phyloP scores from a whole-genome alignment of 2,113 vertebrate species.

The Pycnonotus jocosus region DNA sequence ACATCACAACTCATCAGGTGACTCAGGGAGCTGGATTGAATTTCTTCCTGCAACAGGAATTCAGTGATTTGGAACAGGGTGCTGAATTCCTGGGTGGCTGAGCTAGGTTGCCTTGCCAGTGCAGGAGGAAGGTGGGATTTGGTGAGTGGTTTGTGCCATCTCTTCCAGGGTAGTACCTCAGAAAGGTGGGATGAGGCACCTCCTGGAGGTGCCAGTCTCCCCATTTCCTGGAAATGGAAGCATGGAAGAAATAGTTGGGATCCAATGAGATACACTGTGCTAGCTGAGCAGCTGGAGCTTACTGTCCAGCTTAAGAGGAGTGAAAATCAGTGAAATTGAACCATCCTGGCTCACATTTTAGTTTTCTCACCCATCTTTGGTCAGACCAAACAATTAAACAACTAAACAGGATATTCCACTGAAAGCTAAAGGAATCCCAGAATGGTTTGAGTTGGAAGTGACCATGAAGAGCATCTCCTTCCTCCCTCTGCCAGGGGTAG shows the following conservation, averaged over 20 bases:
- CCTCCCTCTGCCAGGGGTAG: background rate
- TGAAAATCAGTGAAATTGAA: background rate
- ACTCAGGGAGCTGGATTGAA: background rate
- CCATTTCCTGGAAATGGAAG: background rate
- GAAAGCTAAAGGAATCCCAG: background rate
- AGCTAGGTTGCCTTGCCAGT: background rate
- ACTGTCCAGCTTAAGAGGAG: background rate
- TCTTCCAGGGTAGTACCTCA: background rate
- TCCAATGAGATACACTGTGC: background rate
- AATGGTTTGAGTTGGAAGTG: background rate
- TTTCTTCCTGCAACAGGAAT: background rate
- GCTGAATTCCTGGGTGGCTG: background rate
- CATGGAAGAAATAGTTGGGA: background rate
- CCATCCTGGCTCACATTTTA: background rate
- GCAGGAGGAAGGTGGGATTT: background rate
- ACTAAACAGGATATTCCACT: background rate
- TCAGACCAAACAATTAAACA: background rate
- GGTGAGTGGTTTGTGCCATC: background rate
- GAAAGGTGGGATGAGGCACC: background rate
- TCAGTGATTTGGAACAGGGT: background rate
- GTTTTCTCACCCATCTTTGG: background rate
- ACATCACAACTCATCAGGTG: no score
- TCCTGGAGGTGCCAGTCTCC: background rate
- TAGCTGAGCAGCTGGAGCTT: background rate
- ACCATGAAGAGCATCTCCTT: background rate